Evolutionary conservation across 2,113 vertebrate species (phyloP), one percentile per base, ranked within the genome.

Genomic region (Aphelocoma coerulescens): DNA sequence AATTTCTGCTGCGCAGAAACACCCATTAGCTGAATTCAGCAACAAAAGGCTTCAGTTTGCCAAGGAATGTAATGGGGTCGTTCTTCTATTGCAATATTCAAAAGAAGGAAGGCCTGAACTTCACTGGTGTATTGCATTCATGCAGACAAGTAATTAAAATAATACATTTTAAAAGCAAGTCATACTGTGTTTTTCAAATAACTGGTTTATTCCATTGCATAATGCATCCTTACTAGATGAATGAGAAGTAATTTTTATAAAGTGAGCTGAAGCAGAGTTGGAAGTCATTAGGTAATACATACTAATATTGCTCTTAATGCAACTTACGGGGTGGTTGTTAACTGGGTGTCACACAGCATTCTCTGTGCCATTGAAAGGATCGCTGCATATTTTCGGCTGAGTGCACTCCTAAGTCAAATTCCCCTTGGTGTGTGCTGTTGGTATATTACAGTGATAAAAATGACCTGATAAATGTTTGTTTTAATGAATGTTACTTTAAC

Each of bases 11-110:
- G 78, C 85, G 51, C 46, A 88, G 59, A 95, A 97, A 85, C 37
- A 44, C 16, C 20, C 22, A 13, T 80, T 89, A 72, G 39, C 30
- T 68, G 35, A 88, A 88, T 87, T 93, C 82, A 51, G 69, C 41
- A 96, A 91, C 41, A 95, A 92, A 91, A 77, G 35, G 9, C 46
- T 89, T 95, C 88, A 81, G 58, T 87, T 93, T 89, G 39, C 51
- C 35, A 74, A 89, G 49, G 67, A 92, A 67, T 67, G 52, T 62
- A 75, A 52, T 33, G 51, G 46, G 19, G 11, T 4, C 26, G 78
- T 63, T 80, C 27, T 82, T 88, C 62, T 93, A 8, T 9, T 89
- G 62, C 0, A 0, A n/a, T 74, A 46, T 65, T 91, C 92, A 83
- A 77, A 94, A 93, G 76, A 79, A 71, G 18, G 20, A 86, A 83